Evolutionary conservation across 2,113 vertebrate genomes (phyloP), one percentile per base, ranked within the genome.

Genomic region (Lampris megalopsis): DNA sequence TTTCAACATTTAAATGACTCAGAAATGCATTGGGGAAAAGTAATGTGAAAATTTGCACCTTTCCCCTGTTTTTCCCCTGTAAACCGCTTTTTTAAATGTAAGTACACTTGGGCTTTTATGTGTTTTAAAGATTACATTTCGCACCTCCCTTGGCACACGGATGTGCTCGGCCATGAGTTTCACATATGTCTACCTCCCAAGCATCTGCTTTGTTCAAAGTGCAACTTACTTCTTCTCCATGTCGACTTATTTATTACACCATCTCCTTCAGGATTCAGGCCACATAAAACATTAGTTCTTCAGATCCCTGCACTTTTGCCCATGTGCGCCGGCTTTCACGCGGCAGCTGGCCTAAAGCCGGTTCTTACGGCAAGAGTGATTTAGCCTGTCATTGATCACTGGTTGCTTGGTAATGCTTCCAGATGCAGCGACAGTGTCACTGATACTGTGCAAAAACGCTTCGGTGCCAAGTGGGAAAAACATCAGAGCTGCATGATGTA

Each of bases 271-370:
- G 65, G 63, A 85, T 79, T 76, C 71, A 70, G 69, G 85, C 91
- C 84, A 83, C 90, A 89, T 82, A 84, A 83, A 91, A 87, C 73
- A 79, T 38, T 73, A 58, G 75, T 60, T 80, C 78, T 73, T 90
- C 47, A 88, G 82, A 89, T 82, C 88, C 82, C 81, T 73, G 77
- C 68, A 63, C 73, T 81, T 62, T 75, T 68, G 43, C 54, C 73
- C 83, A 84, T 84, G 83, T 88, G 88, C 68, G 77, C 59, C 0
- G 63, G 58, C 59, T 81, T 86, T 79, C 58, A 75, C 81, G 79
- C 68, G 40, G 78, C 74, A 65, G 71, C 68, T 49, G 7, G 50
- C 57, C 59, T 42, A 45, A 85, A 75, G 61, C 61, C 36, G 13
- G 48, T 62, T 77, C 70, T 79, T 80, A 75, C 71, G 79, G 83